A percentile compares a stretch with the other conserved stretches of the same genome.
These are phyloP conservation scores for Lates japonicus DNA, from an alignment of 2,797 vertebrate species.

Conservation along the genomic window DNA sequence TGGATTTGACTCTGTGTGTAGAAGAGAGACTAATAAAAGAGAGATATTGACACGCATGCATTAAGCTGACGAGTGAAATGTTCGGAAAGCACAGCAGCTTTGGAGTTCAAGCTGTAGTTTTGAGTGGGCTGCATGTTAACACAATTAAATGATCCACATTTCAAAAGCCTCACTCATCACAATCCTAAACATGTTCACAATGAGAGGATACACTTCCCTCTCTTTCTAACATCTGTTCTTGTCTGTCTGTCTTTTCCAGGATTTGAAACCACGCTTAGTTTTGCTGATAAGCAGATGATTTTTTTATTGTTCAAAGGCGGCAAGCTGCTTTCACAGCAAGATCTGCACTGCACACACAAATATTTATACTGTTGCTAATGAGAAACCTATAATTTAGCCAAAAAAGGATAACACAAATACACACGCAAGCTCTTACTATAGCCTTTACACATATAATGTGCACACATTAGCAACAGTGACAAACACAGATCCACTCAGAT, in stretches of 20 bases:
- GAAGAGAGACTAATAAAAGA: conserved; percentile 27
- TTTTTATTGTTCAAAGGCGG: conserved; percentile 78
- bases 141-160: conserved; percentile 64
- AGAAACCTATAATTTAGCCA: too few relatives aligned
- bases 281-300: conserved; percentile 72
- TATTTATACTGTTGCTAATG: conserved; percentile 76
- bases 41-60: conserved; percentile 27
- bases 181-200: conserved; percentile 67
- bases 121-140: conserved; percentile 58
- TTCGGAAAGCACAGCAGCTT: conserved; percentile 26
- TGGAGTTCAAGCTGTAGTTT: conserved; percentile 56
- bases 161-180: conserved; percentile 69
- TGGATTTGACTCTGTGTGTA: conserved; percentile 22
- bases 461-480: conserved; percentile 24
- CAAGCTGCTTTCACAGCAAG: conserved; percentile 73
- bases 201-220: conserved; percentile 29
- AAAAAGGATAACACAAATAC: too few relatives aligned
- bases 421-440: too few relatives aligned
- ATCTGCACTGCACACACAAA: conserved; percentile 67
- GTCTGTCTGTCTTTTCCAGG: conserved; percentile 51
- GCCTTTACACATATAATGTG: conserved; percentile 6
- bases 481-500: conserved; percentile 28
- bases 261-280: conserved; percentile 54
- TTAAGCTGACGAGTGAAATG: not conserved
- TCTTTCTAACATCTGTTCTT: conserved; percentile 69